Evolutionary conservation across 1,140 invertebrate genomes (phyloP).

Genomic region (Metopolophium dirhodum): DNA sequence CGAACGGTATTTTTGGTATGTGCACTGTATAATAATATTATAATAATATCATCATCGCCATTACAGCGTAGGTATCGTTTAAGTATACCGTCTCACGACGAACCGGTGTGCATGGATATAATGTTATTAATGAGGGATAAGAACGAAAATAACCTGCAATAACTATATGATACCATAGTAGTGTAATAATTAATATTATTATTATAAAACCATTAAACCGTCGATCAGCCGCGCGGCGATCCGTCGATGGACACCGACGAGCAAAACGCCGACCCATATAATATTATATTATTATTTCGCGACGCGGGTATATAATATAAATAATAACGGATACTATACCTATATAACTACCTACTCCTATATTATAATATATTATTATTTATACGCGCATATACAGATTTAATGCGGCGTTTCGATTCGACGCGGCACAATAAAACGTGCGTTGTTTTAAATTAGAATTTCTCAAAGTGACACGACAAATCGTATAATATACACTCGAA

Average conservation of each 20-base stretch:
- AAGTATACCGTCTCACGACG: not conserved
- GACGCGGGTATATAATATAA: not conserved
- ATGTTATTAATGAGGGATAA: not conserved
- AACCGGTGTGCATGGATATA: not conserved
- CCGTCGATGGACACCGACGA: not conserved
- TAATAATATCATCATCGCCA: not conserved
- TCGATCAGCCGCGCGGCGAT: not conserved
- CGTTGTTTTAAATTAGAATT: slow-evolving; percentile 9
- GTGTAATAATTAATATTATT: too few relatives aligned
- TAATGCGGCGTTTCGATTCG: not conserved
- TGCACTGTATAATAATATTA: not conserved
- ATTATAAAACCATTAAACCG: too few relatives aligned
- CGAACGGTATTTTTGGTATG: not conserved
- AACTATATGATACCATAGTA: not conserved
- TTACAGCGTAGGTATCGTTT: not conserved
- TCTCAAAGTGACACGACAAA: slow-evolving; percentile 6
- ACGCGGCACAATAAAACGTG: not conserved
- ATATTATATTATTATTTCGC: not conserved
- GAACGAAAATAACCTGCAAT: not conserved
- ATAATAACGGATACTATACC: not conserved
- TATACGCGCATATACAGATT: too few relatives aligned
- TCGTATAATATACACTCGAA: not conserved
- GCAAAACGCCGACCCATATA: not conserved
- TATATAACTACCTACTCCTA: not conserved
- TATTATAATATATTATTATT: not conserved